Evolutionary conservation across 2,113 vertebrate species (phyloP), one percentile per base, ranked within the genome.

Genomic region (Pterocles burchelli): DNA sequence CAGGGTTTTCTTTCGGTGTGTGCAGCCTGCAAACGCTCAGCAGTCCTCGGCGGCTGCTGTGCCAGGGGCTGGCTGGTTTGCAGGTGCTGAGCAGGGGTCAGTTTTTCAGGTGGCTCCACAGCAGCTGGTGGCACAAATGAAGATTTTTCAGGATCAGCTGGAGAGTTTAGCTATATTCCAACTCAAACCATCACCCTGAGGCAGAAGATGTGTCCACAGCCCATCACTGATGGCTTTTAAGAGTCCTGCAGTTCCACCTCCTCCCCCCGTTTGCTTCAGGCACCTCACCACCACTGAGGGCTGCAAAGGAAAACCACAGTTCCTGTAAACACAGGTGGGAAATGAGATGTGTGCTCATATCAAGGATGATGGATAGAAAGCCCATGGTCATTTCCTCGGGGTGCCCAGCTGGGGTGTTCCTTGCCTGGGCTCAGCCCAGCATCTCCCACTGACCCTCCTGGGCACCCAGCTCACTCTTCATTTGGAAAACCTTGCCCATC

Each of bases 221-320:
- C 58, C 77, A 25, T 17, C 8, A 0, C 22, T 45, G 73, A 10
- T 8, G 57, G 34, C 36, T 92, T 88, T 61, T 41, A 9, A 11
- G 54, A 57, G 10, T 26, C 28, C 58, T 74, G 43, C 49, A 55
- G 1, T 68, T 85, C 31, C 62, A 11, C 15, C 21, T 73, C 28
- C 46, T 82, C 46, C 41, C 41, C 28, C 12, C 41, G 5, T 31
- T 54, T 31, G 29, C 61, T 36, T 45, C 63, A 26, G 36, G 14
- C 52, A 41, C 34, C 36, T 82, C 41, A 24, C 13, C 38, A 20
- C 2, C 1, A 13, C 46, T 31, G 0, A 0, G 38, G 26, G 1
- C 59, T 38, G 46, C 52, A 73, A 10, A 87, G 51, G 57, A 49
- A 82, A 92, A 36, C 10, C 62, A 16, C 67, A 31, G 48, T 14